Evolutionary conservation across 2,113 vertebrate genomes (phyloP).

Genomic region (Polyodon spathula): DNA sequence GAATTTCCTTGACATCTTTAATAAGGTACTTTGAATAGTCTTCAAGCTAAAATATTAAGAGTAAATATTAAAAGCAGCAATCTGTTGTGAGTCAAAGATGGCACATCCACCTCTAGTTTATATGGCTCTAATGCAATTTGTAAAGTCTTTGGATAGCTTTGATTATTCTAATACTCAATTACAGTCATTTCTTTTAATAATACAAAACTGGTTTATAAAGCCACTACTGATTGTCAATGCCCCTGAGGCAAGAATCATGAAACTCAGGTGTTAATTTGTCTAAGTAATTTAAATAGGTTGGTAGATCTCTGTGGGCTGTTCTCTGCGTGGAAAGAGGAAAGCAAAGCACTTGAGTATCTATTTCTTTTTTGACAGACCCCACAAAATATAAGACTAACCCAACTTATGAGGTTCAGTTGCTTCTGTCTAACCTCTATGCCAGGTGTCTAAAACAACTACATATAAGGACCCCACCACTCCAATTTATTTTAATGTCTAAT

Average conservation of each 20-base stretch:
- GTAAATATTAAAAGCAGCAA: constrained; percentile 3
- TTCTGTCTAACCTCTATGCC: neutral
- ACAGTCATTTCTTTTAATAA: constrained; percentile 26
- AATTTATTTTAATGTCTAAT: neutral
- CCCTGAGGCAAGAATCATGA: constrained; percentile 9
- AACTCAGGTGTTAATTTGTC: constrained; percentile 29
- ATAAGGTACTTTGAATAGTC: neutral
- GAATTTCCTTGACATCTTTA: no score
- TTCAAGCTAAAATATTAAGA: neutral
- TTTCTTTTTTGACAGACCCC: neutral
- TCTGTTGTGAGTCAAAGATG: neutral
- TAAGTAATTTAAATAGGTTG: constrained; percentile 20
- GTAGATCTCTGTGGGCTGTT: constrained; percentile 9
- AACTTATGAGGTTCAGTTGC: neutral
- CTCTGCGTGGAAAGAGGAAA: constrained; percentile 5
- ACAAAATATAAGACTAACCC: neutral
- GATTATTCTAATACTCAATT: constrained; percentile 29
- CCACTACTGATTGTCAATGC: constrained; percentile 15
- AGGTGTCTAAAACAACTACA: neutral
- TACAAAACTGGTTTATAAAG: constrained; percentile 17
- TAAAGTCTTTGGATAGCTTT: constrained; percentile 16
- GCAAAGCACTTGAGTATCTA: neutral
- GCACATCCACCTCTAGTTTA: neutral
- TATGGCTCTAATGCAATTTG: neutral
- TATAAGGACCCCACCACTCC: neutral